Evolutionary conservation across 1,140 invertebrate species (phyloP).

Genomic region (Bombus soroeensis): DNA sequence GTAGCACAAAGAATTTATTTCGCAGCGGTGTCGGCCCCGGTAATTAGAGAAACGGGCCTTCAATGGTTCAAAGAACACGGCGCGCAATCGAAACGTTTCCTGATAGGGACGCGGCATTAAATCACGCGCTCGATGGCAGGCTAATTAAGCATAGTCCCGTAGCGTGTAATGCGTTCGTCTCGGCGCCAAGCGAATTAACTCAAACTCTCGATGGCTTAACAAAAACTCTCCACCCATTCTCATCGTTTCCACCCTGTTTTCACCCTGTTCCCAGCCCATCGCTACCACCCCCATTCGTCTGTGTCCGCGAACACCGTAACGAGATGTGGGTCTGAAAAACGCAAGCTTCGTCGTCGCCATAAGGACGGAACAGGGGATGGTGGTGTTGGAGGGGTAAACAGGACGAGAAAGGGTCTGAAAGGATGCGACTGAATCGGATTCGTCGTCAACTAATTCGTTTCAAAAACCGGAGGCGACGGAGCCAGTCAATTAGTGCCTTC

Average conservation of each 20-base stretch:
- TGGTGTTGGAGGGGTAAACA: constrained; percentile 2
- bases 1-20: neutral
- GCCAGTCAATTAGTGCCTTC: constrained; percentile 72
- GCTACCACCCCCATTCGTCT: neutral
- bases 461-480: constrained; percentile 65
- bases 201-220: constrained; percentile 61
- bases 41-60: constrained; percentile 1
- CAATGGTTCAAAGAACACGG: constrained; percentile 11
- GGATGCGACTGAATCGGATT: constrained; percentile 66
- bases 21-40: neutral
- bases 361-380: neutral
- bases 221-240: constrained; percentile 32
- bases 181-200: constrained; percentile 56
- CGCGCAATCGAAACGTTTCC: constrained; percentile 13
- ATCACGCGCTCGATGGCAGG: constrained; percentile 38
- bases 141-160: constrained; percentile 51
- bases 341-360: neutral
- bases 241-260: neutral
- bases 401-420: constrained; percentile 11
- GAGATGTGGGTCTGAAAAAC: constrained; percentile 45
- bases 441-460: constrained; percentile 69
- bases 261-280: neutral
- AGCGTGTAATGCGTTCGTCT: constrained; percentile 32
- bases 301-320: constrained; percentile 31
- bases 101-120: constrained; percentile 45